Conservation (phyloP, 2,888 invertebrate species). For the Drosophila rubida region DNA sequence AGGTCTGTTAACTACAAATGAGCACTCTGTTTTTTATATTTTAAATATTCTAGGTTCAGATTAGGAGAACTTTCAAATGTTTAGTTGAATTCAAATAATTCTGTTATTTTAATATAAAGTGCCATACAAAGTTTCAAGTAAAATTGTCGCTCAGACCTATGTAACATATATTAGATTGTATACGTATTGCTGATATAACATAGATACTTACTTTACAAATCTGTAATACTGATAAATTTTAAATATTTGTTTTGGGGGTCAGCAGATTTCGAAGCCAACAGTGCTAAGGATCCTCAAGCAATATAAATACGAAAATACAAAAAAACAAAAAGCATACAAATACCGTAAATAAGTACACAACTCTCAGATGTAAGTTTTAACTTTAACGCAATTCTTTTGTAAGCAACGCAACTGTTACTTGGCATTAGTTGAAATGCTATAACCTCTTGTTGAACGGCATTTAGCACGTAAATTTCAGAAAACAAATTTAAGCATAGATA, state of each 20-base stretch:
- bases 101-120: not conserved
- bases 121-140: not conserved
- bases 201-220: slow-evolving; percentile 62
- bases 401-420: slow-evolving; percentile 70
- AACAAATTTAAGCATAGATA: not conserved
- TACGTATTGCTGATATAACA: slow-evolving; percentile 9
- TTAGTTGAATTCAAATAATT: not conserved
- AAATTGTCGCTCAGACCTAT: slow-evolving; percentile 19
- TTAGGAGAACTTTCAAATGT: not conserved
- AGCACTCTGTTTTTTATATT: slow-evolving; percentile 24
- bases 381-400: slow-evolving; percentile 70
- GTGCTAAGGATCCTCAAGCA: slow-evolving; percentile 11
- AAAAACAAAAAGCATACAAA: slow-evolving; percentile 16
- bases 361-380: slow-evolving; percentile 76
- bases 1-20: slow-evolving; percentile 14
- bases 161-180: not conserved
- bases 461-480: slow-evolving; percentile 64
- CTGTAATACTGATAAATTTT: slow-evolving; percentile 53
- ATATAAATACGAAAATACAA: slow-evolving; percentile 39
- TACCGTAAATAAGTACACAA: slow-evolving; percentile 62
- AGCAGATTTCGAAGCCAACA: not conserved
- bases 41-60: not conserved
- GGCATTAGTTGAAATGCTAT: slow-evolving; percentile 70
- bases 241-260: not conserved
- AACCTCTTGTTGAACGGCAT: slow-evolving; percentile 77